Evolutionary conservation across 2,113 vertebrate genomes (phyloP), one percentile per base, ranked within the genome.

Genomic region (Origma solitaria): DNA sequence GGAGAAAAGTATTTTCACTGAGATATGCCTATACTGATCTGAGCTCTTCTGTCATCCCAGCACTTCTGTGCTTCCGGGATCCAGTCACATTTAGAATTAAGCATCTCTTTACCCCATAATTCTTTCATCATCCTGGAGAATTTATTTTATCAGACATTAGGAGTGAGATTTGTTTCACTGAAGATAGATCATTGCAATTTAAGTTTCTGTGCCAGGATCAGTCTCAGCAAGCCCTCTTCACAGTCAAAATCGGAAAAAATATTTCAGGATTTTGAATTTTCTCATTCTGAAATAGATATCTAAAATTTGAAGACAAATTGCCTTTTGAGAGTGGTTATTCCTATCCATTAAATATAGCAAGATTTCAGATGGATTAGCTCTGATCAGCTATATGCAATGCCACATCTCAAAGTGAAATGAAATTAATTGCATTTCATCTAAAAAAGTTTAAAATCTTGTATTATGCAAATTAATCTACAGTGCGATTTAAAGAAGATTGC

Each of bases 1-100:
- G 28, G 22, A 42, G 45, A 68, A 54, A 15, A 64, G 0, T 5
- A 2, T n/a, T 56, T 65, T 22, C 25, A 49, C 50, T 28, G 47
- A 47, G 40, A 9, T 6, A 15, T 53, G 10, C 0, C 27, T 17
- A 1, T 10, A 2, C 5, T n/a, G 11, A 7, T 25, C 16, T 20
- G 5, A 27, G 12, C 7, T 51, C 8, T 45, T 73, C 31, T 51
- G 22, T 5, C 22, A 61, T 24, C 6, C 22, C 54, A 65, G 23
- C 9, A 40, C 4, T 27, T 61, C 60, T 45, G 35, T 53, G 31
- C 28, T 88, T 50, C 31, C 51, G 68, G 56, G 15, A 62, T 75
- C 15, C 31, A 71, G 17, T 2, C 79, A 45, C 42, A 35, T 45
- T 47, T 45, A 30, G 35, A 65, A 24, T 22, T 15, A 62, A 25